Evolutionary conservation across 2,797 vertebrate genomes (phyloP).

Genomic region (Gallinago nigripennis): DNA sequence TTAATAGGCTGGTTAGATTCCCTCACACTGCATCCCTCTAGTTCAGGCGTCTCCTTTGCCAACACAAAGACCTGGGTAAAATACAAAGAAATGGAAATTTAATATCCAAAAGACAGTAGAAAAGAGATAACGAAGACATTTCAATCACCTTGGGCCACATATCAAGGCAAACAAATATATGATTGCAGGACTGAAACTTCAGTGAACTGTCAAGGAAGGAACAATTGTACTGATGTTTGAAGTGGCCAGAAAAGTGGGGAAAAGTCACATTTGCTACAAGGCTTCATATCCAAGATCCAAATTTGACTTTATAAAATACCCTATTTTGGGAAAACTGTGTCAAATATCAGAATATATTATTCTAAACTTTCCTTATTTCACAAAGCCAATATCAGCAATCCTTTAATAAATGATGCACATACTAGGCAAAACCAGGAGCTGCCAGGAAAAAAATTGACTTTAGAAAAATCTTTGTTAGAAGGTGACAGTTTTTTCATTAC

Average conservation of each 20-base stretch:
- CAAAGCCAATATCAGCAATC: slow-evolving; percentile 41
- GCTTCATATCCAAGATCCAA: not conserved
- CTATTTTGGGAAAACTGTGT: not conserved
- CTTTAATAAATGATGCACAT: slow-evolving; percentile 41
- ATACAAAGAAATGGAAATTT: not conserved
- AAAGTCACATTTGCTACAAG: not conserved
- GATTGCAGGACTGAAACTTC: not conserved
- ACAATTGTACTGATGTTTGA: not conserved
- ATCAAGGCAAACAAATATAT: not conserved
- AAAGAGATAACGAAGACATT: not conserved
- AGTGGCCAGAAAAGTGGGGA: not conserved
- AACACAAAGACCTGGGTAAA: not conserved
- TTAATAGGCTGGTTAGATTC: not conserved
- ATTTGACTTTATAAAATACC: slow-evolving; percentile 23
- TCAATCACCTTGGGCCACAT: not conserved
- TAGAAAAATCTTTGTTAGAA: slow-evolving; percentile 67
- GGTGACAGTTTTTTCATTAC: slow-evolving; percentile 58
- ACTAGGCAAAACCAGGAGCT: slow-evolving; percentile 7
- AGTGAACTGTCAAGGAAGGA: not conserved
- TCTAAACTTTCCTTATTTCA: slow-evolving; percentile 23
- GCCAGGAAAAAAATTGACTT: slow-evolving; percentile 54
- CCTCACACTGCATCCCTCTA: not conserved
- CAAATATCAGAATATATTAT: slow-evolving; percentile 41
- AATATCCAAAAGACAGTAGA: not conserved
- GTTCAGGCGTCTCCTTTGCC: not conserved